phyloP scores from a whole-genome alignment of 2,888 invertebrate species.

The Pandemis corylana region DNA sequence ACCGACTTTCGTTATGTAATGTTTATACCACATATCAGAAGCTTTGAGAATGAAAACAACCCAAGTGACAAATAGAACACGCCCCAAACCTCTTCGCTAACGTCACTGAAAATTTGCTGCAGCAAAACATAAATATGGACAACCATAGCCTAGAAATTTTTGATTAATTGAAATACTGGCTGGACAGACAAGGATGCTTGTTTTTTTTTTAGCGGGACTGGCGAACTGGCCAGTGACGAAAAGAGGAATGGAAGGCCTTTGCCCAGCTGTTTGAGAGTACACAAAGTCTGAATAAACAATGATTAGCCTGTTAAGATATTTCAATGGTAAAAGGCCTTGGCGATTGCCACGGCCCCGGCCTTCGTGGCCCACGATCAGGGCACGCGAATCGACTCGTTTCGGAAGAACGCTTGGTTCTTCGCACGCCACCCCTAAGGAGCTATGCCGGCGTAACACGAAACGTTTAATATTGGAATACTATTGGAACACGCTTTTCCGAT shows the following conservation, averaged over 20 bases:
- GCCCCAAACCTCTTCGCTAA: background rate
- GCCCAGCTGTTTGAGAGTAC: no score
- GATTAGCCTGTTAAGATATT: background rate
- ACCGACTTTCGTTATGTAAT: slow-evolving; percentile 10
- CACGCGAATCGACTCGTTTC: slow-evolving; percentile 66
- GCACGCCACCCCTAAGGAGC: slow-evolving; percentile 54
- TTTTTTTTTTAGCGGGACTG: no score
- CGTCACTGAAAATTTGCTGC: background rate
- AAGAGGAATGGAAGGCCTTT: background rate
- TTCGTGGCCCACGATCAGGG: slow-evolving; percentile 65
- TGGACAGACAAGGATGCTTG: no score
- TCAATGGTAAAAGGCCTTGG: slow-evolving; percentile 11
- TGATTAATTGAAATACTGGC: no score
- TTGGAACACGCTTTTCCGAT: slow-evolving; percentile 6
- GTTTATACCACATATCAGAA: background rate
- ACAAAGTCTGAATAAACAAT: background rate
- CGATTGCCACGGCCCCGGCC: slow-evolving; percentile 70
- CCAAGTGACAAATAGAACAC: background rate
- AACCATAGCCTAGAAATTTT: no score
- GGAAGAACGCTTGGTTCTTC: slow-evolving; percentile 57
- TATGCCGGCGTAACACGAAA: slow-evolving; percentile 50
- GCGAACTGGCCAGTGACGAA: no score
- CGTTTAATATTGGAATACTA: slow-evolving; percentile 55
- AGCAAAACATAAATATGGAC: background rate
- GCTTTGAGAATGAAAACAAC: background rate